Percentiles rank a stretch among this genome's conserved stretches.
Evolutionary conservation across 2,888 invertebrate genomes (phyloP).

Genomic region (Cheilosia urbana): DNA sequence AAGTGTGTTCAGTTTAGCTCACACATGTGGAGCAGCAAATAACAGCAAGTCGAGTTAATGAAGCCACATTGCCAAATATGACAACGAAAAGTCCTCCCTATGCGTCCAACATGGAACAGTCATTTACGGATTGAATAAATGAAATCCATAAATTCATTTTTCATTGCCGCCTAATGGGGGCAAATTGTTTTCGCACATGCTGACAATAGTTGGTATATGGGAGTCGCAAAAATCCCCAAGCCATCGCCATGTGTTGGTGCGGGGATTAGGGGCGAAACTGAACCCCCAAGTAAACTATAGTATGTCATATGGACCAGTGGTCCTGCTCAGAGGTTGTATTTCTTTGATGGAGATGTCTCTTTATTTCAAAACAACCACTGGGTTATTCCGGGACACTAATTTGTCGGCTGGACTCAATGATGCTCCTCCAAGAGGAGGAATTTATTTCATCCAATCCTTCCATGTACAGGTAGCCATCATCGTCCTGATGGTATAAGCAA

Average conservation of each 20-base stretch:
- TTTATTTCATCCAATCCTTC: slow-evolving; percentile 32
- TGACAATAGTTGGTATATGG: slow-evolving; percentile 13
- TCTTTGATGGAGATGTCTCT: not conserved
- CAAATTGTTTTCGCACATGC: slow-evolving; percentile 71
- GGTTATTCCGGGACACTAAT: slow-evolving; percentile 14
- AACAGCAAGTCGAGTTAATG: slow-evolving; percentile 59
- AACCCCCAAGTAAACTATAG: slow-evolving; percentile 16
- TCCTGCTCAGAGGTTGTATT: slow-evolving; percentile 41
- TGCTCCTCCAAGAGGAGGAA: slow-evolving; percentile 45
- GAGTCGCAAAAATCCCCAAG: not conserved
- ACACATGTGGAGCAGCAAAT: slow-evolving; percentile 46
- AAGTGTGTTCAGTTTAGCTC: too few species aligned
- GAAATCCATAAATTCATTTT: slow-evolving; percentile 66
- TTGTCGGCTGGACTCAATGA: slow-evolving; percentile 20
- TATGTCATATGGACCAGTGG: slow-evolving; percentile 29
- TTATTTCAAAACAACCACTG: slow-evolving; percentile 35
- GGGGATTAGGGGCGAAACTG: slow-evolving; percentile 12
- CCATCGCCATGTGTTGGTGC: not conserved
- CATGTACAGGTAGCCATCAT: slow-evolving; percentile 19
- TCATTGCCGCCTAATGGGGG: slow-evolving; percentile 63
- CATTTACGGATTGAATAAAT: slow-evolving; percentile 33
- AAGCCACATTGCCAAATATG: slow-evolving; percentile 52
- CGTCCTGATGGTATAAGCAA: not conserved
- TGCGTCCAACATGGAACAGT: slow-evolving; percentile 21
- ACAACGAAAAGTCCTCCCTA: slow-evolving; percentile 28